Conservation (phyloP, 2,888 invertebrate genomes). For the Eulithis testata region DNA sequence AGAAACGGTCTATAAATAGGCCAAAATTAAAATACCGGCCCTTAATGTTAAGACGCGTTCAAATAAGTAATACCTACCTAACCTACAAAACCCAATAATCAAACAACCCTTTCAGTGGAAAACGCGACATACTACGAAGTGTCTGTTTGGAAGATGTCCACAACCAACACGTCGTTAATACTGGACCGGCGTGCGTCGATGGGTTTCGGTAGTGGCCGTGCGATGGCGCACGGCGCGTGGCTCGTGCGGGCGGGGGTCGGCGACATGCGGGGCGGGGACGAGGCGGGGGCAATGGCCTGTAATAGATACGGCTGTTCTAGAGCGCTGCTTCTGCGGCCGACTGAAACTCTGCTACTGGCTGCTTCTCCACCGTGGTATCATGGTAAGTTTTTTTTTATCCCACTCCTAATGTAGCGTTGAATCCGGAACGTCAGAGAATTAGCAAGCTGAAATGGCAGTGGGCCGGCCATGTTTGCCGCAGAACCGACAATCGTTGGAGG, state of each 20-base stretch:
- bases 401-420: too few relatives aligned
- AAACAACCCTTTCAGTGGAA: constrained; percentile 59
- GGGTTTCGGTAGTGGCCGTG: constrained; percentile 69
- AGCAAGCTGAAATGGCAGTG: too few relatives aligned
- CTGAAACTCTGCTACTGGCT: constrained; percentile 66
- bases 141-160: constrained; percentile 76
- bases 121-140: constrained; percentile 80
- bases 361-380: constrained; percentile 76
- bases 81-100: too few relatives aligned
- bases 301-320: constrained; percentile 76
- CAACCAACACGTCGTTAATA: constrained; percentile 69
- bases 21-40: too few relatives aligned
- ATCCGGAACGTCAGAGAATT: too few relatives aligned
- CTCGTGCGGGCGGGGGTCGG: constrained; percentile 67
- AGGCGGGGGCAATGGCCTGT: constrained; percentile 75
- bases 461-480: too few relatives aligned
- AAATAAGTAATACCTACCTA: too few relatives aligned
- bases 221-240: constrained; percentile 62
- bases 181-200: constrained; percentile 69
- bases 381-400: too few relatives aligned
- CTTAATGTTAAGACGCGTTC: too few relatives aligned
- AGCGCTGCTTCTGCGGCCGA: constrained; percentile 68
- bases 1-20: too few relatives aligned
- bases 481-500: too few relatives aligned
- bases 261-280: constrained; percentile 63